Percentiles rank a stretch among this genome's conserved stretches.
Evolutionary conservation across 1,140 invertebrate genomes (phyloP).

Genomic region (Lepidurus arcticus): DNA sequence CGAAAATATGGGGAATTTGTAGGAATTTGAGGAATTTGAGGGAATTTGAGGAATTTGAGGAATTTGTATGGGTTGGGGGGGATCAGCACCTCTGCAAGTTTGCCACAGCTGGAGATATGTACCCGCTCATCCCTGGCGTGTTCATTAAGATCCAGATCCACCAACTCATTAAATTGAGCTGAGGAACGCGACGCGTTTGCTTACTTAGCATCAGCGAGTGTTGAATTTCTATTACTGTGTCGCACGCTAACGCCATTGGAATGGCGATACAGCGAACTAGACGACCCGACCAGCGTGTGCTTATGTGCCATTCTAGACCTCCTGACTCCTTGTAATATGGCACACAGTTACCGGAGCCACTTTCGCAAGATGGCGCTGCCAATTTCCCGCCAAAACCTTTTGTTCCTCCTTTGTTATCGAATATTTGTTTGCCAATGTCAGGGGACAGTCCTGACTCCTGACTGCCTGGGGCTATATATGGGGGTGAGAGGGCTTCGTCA

Average conservation of each 20-base stretch:
- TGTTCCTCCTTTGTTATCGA: neutral
- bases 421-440: neutral
- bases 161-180: neutral
- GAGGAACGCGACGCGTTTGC: neutral
- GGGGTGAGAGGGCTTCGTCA: neutral
- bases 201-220: neutral
- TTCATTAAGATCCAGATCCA: neutral
- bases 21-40: no score
- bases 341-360: neutral
- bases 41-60: no score
- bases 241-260: neutral
- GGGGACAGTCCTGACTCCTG: no score
- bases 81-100: no score
- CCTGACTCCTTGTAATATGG: neutral
- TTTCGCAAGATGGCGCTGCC: neutral
- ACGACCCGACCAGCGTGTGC: no score
- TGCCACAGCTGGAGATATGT: neutral
- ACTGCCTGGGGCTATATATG: no score
- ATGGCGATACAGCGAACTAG: no score
- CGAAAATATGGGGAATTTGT: no score
- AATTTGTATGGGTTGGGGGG: no score
- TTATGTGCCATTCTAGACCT: no score
- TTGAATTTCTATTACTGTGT: constrained; percentile 16
- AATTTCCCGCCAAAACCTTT: neutral
- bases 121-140: neutral